phyloP scores from a whole-genome alignment of 1,140 invertebrate genomes.

The Cepaea nemoralis region DNA sequence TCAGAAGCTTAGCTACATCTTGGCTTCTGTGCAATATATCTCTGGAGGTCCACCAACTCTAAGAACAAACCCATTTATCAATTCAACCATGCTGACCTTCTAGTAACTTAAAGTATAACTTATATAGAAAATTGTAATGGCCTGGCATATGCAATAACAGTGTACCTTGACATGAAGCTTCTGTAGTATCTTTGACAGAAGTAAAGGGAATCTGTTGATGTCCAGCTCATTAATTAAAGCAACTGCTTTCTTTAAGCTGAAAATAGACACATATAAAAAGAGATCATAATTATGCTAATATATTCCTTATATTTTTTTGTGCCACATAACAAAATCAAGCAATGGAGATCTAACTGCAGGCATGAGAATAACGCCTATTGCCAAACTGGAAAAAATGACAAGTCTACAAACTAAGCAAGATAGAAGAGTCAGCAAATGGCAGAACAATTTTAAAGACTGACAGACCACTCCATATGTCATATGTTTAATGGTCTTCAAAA shows the following conservation, averaged over 20 bases:
- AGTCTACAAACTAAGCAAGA: no score
- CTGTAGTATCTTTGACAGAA: slow-evolving; percentile 66
- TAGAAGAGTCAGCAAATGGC: no score
- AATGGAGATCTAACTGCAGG: slow-evolving; percentile 62
- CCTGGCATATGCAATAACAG: not conserved
- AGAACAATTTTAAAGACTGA: no score
- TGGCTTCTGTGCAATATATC: not conserved
- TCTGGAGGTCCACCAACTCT: not conserved
- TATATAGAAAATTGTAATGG: not conserved
- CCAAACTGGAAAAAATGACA: slow-evolving; percentile 56
- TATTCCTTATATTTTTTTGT: slow-evolving; percentile 68
- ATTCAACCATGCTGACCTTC: not conserved
- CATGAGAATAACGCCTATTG: slow-evolving; percentile 65
- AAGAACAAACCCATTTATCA: not conserved
- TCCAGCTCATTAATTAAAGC: slow-evolving; percentile 64
- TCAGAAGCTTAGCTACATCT: no score
- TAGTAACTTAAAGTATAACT: no score
- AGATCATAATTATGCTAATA: slow-evolving; percentile 61
- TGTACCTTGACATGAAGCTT: slow-evolving; percentile 68
- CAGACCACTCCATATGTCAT: no score
- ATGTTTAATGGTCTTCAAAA: no score
- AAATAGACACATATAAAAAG: slow-evolving; percentile 13
- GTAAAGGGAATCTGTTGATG: slow-evolving; percentile 60
- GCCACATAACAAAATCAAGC: slow-evolving; percentile 63
- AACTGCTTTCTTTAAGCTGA: slow-evolving; percentile 68